These are phyloP conservation scores for Trogon melanurus DNA, from an alignment of 2,113 vertebrate species.

Conservation along the genomic window DNA sequence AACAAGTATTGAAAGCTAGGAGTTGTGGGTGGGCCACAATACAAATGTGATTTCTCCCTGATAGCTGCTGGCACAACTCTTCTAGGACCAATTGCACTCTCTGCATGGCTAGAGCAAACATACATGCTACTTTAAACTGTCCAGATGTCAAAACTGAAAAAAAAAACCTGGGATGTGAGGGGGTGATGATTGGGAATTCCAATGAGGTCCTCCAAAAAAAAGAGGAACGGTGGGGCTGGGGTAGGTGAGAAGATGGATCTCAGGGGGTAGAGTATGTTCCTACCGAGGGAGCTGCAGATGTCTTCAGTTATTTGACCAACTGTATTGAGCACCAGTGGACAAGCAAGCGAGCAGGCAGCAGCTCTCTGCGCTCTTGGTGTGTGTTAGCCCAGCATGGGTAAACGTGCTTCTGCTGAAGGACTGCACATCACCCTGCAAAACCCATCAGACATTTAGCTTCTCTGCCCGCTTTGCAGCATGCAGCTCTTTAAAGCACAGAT, in stretches of 20 bases:
- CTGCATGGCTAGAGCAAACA: not conserved
- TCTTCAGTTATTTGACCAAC: not conserved
- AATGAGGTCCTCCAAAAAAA: not conserved
- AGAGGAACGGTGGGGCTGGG: not conserved
- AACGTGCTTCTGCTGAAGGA: not conserved
- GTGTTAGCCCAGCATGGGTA: not conserved
- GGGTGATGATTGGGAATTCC: not conserved
- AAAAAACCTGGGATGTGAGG: not conserved
- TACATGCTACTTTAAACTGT: not conserved
- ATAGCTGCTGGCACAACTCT: not conserved
- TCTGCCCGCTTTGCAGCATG: not conserved
- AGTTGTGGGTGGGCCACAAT: not conserved
- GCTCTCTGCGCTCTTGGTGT: fast-evolving
- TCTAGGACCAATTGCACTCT: not conserved
- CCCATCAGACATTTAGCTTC: fast-evolving
- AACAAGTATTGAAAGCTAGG: not conserved
- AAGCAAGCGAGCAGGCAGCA: not conserved
- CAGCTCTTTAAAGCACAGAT: not conserved
- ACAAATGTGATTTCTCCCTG: not conserved
- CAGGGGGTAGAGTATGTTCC: fast-evolving
- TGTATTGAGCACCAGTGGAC: fast-evolving
- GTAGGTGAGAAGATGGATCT: not conserved
- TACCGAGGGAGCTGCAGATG: not conserved
- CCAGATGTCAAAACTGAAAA: not conserved
- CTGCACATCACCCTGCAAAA: not conserved